These are phyloP conservation scores for Aspidiotus destructor DNA, from an alignment of 2,888 invertebrate species.

Conservation along the genomic window DNA sequence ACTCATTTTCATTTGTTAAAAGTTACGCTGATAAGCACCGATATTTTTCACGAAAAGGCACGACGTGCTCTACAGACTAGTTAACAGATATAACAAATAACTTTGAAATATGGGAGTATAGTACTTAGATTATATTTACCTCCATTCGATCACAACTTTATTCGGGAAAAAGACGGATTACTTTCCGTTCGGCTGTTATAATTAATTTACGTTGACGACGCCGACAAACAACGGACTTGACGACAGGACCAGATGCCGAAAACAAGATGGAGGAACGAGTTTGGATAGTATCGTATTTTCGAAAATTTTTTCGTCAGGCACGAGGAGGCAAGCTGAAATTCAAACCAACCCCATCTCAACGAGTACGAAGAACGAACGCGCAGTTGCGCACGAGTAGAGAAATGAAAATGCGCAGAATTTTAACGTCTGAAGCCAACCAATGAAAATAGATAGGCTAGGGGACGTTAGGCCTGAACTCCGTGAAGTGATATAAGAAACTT, in stretches of 20 bases:
- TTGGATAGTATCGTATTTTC: no score
- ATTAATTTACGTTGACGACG: conserved; percentile 23
- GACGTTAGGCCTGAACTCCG: no score
- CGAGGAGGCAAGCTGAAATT: no score
- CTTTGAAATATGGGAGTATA: conserved; percentile 9
- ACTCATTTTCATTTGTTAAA: conserved; percentile 18
- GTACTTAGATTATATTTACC: conserved; percentile 27
- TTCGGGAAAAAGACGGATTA: conserved; percentile 13
- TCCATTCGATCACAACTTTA: conserved; percentile 21
- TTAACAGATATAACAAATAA: conserved; percentile 11
- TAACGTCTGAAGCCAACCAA: no score
- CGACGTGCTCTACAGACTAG: conserved; percentile 12
- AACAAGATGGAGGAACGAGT: conserved; percentile 19
- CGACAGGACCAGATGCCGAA: conserved; percentile 21
- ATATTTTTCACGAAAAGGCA: neutral
- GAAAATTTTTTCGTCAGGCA: no score
- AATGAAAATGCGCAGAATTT: no score
- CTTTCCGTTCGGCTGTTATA: conserved; percentile 5
- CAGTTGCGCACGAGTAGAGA: no score
- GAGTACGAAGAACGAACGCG: no score
- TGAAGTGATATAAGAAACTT: no score
- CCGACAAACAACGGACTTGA: conserved; percentile 28
- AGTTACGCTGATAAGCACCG: neutral
- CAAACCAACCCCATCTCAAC: no score
- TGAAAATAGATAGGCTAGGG: no score